phyloP scores from a whole-genome alignment of 2,888 invertebrate genomes.

The Hypselothyrea guttata region DNA sequence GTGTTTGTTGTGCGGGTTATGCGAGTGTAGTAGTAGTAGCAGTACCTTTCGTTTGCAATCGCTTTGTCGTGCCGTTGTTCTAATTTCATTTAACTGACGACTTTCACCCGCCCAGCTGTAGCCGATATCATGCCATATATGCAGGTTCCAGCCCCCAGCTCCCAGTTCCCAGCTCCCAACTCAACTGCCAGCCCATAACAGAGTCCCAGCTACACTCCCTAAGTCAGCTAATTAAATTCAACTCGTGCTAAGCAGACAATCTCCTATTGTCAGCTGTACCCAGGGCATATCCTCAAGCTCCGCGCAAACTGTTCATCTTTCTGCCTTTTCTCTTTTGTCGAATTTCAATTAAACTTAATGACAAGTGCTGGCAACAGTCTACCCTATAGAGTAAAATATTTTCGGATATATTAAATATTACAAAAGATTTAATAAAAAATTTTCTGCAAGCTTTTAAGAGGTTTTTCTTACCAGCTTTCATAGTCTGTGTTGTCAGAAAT shows the following conservation, averaged over 20 bases:
- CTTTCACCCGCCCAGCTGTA: conserved; percentile 47
- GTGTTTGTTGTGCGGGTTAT: conserved; percentile 17
- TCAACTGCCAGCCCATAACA: conserved; percentile 2
- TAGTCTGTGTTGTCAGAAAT: too few relatives aligned
- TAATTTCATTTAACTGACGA: conserved; percentile 47
- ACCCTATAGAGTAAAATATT: neutral
- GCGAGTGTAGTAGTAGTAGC: neutral
- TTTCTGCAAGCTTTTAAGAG: too few relatives aligned
- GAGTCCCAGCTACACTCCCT: conserved; percentile 5
- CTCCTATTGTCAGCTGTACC: conserved; percentile 2
- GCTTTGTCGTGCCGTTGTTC: conserved; percentile 60
- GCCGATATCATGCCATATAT: conserved; percentile 11
- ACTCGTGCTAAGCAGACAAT: conserved; percentile 38
- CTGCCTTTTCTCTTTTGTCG: neutral
- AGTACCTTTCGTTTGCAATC: conserved; percentile 56
- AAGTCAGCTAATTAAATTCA: conserved; percentile 38
- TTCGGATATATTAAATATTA: neutral
- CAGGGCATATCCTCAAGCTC: neutral
- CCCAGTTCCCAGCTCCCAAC: conserved; percentile 8
- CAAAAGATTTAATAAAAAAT: neutral
- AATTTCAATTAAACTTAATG: conserved; percentile 48
- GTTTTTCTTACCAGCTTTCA: too few relatives aligned
- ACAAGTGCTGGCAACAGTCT: conserved; percentile 14
- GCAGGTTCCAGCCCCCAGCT: conserved; percentile 9
- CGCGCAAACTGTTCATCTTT: neutral